These are phyloP conservation scores for Aplysia californica DNA, from an alignment of 1,140 invertebrate genomes.

Conservation along the genomic window DNA sequence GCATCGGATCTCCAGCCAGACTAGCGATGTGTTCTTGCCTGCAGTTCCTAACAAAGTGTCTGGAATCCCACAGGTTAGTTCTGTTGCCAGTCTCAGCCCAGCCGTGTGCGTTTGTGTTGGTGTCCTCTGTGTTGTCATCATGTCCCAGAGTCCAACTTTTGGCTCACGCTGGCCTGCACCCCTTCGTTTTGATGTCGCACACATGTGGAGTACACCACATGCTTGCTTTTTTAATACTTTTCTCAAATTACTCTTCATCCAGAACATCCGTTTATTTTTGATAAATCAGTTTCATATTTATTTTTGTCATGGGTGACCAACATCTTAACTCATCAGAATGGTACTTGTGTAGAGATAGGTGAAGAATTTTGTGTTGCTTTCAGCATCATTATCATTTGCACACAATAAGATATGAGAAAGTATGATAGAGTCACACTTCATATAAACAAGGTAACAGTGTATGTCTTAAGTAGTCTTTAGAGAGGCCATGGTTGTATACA, in stretches of 20 bases:
- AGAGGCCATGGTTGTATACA: too few species aligned
- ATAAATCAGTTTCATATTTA: too few species aligned
- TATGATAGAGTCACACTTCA: too few species aligned
- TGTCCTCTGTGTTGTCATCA: background rate
- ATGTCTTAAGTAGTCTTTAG: too few species aligned
- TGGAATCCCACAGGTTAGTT: conserved; percentile 8
- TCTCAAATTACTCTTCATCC: background rate
- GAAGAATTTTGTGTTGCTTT: too few species aligned
- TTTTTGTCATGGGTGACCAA: too few species aligned
- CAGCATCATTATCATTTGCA: too few species aligned
- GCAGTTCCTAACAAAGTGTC: background rate
- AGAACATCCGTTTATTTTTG: too few species aligned
- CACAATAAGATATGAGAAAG: too few species aligned
- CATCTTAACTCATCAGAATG: too few species aligned
- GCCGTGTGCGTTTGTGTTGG: background rate
- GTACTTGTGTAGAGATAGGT: too few species aligned
- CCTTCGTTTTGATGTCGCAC: background rate
- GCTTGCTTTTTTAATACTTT: background rate
- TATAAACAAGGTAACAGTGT: too few species aligned
- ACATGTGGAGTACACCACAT: background rate
- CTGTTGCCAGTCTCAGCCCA: background rate
- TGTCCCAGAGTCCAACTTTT: background rate
- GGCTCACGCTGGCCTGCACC: background rate
- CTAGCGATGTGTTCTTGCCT: conserved; percentile 16
- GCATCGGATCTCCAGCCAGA: conserved; percentile 1